Evolutionary conservation across 2,888 invertebrate genomes (phyloP).

Genomic region (Allophyes oxyacanthae): DNA sequence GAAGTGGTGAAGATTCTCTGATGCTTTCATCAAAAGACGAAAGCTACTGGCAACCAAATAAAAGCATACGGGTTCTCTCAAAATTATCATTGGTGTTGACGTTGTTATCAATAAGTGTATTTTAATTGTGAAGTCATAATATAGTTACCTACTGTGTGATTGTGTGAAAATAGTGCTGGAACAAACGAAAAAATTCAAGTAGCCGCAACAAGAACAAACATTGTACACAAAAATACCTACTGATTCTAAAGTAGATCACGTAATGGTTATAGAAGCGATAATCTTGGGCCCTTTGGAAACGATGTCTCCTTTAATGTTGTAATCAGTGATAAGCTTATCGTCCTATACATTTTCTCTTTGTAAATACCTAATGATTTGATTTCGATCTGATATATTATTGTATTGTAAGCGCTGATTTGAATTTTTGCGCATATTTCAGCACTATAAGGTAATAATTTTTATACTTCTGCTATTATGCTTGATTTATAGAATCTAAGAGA

Average conservation of each 20-base stretch:
- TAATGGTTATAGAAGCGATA: constrained; percentile 35
- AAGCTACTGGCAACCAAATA: constrained; percentile 76
- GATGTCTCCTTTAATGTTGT: constrained; percentile 23
- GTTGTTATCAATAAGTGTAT: constrained; percentile 61
- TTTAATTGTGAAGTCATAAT: constrained; percentile 28
- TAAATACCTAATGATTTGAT: constrained; percentile 8
- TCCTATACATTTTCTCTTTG: constrained; percentile 23
- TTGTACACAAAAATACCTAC: constrained; percentile 13
- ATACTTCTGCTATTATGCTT: constrained; percentile 42
- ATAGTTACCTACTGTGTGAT: constrained; percentile 33
- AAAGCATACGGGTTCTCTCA: constrained; percentile 63
- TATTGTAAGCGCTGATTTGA: constrained; percentile 1
- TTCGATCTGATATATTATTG: background rate
- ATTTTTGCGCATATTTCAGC: constrained; percentile 29
- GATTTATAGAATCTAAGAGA: constrained; percentile 67
- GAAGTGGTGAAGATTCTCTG: constrained; percentile 80
- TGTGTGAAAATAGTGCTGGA: constrained; percentile 30
- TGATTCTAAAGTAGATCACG: constrained; percentile 22
- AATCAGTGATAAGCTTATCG: constrained; percentile 34
- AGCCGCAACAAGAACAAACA: constrained; percentile 5
- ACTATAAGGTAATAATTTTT: constrained; percentile 31
- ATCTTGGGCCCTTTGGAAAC: constrained; percentile 28
- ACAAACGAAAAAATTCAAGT: constrained; percentile 22
- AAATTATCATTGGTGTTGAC: constrained; percentile 64
- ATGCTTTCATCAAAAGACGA: constrained; percentile 85